A percentile compares a stretch with the other conserved stretches of the same genome.
These are phyloP conservation scores for Seriola dumerili DNA, from an alignment of 2,113 vertebrate genomes.

Conservation along the genomic window DNA sequence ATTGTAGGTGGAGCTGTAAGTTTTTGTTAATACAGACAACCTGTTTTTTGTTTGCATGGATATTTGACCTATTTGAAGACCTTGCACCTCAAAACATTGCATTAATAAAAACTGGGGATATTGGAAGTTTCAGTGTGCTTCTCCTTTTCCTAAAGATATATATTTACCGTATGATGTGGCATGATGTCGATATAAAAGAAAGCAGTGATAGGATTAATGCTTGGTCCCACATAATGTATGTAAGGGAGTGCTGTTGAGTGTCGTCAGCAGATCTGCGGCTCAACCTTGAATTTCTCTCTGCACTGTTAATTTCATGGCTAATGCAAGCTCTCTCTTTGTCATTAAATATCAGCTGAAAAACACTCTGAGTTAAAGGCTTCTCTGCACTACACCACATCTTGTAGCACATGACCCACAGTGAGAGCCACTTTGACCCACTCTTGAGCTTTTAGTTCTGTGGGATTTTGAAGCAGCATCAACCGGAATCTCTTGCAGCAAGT, in stretches of 20 bases:
- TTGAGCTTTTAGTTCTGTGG: neutral
- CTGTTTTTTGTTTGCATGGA: too few relatives aligned
- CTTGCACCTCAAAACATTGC: too few relatives aligned
- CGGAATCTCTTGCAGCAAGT: slow-evolving; percentile 9
- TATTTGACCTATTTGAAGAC: too few relatives aligned
- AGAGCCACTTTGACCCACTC: slow-evolving; percentile 23
- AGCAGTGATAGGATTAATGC: neutral
- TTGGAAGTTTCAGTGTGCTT: too few relatives aligned
- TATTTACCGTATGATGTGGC: too few relatives aligned
- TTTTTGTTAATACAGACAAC: too few relatives aligned
- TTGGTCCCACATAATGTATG: neutral
- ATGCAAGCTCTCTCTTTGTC: neutral
- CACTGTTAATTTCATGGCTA: slow-evolving; percentile 3
- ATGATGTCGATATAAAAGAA: neutral
- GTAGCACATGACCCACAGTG: neutral
- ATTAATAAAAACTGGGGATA: too few relatives aligned
- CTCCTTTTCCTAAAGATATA: too few relatives aligned
- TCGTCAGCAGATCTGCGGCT: neutral
- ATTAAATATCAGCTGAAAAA: slow-evolving; percentile 22
- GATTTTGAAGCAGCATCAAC: slow-evolving; percentile 4
- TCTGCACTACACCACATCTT: neutral
- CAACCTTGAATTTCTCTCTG: slow-evolving; percentile 30
- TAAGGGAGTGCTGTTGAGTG: neutral
- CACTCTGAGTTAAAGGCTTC: slow-evolving; percentile 4
- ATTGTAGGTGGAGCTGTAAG: neutral